phyloP scores from a whole-genome alignment of 2,797 vertebrate species.

The Manis crassicaudata region DNA sequence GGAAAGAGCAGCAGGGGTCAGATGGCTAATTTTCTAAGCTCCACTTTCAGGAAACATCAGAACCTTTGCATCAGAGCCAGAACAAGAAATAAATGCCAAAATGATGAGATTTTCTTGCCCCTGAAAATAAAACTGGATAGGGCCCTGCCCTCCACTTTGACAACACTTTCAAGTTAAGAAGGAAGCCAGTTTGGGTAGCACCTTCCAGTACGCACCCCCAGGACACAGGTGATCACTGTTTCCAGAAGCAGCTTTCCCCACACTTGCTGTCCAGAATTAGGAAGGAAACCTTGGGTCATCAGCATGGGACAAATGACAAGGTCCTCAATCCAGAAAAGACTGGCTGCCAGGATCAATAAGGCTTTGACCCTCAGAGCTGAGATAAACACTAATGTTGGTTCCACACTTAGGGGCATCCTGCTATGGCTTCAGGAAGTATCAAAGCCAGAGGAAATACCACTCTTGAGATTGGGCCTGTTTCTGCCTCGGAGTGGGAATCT shows the following conservation, averaged over 20 bases:
- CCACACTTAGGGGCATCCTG: not conserved
- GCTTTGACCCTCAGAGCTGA: constrained; percentile 47
- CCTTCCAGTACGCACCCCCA: not conserved
- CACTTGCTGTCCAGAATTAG: not conserved
- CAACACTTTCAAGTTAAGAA: constrained; percentile 27
- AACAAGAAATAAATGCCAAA: constrained; percentile 26
- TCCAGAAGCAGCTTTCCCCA: constrained; percentile 19
- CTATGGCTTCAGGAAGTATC: constrained; percentile 21
- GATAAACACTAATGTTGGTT: constrained; percentile 22
- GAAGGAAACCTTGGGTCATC: not conserved
- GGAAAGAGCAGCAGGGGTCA: not conserved
- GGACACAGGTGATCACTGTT: not conserved
- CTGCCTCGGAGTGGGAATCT: constrained; percentile 35
- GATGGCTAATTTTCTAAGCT: constrained; percentile 15
- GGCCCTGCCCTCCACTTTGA: not conserved
- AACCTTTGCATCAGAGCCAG: not conserved
- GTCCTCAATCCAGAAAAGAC: constrained; percentile 48
- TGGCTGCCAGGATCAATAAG: constrained; percentile 50
- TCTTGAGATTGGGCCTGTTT: constrained; percentile 17
- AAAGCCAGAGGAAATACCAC: constrained; percentile 38
- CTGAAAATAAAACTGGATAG: not conserved
- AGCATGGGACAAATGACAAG: constrained; percentile 9
- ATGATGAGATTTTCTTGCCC: not conserved
- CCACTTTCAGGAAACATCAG: constrained; percentile 1
- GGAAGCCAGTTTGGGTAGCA: not conserved